phyloP scores from a whole-genome alignment of 2,113 vertebrate genomes.

The Hoplias malabaricus region DNA sequence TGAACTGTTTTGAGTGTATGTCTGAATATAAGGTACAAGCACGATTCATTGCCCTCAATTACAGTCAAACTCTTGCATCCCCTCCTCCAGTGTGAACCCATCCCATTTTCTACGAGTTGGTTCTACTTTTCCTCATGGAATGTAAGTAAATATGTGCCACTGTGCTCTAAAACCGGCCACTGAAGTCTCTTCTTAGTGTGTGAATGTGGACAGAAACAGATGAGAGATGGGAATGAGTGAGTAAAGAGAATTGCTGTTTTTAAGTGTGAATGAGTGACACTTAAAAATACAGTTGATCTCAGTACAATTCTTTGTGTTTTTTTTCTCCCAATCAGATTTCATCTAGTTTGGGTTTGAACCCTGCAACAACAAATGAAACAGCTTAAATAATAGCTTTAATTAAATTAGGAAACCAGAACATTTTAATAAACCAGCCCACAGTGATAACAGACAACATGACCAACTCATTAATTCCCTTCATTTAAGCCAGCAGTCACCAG shows the following conservation, averaged over 20 bases:
- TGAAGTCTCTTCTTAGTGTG: neutral
- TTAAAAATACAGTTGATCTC: too few species aligned
- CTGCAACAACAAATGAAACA: neutral
- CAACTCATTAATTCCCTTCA: too few species aligned
- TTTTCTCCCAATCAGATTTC: too few species aligned
- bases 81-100: slow-evolving; percentile 53
- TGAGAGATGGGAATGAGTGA: neutral
- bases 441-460: too few species aligned
- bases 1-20: slow-evolving; percentile 61
- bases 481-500: too few species aligned
- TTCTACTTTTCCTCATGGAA: slow-evolving; percentile 76
- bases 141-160: slow-evolving; percentile 81
- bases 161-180: slow-evolving; percentile 32
- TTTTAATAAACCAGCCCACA: too few species aligned
- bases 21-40: slow-evolving; percentile 72
- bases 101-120: slow-evolving; percentile 69
- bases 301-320: neutral
- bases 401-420: too few species aligned
- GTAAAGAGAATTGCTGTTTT: neutral
- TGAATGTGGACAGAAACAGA: slow-evolving; percentile 18
- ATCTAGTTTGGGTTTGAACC: neutral
- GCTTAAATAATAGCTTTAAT: too few species aligned
- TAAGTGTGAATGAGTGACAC: neutral
- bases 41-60: slow-evolving; percentile 47
- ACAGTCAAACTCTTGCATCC: slow-evolving; percentile 49